Conservation (phyloP, 2,113 vertebrate genomes). For the Bambusicola thoracicus region DNA sequence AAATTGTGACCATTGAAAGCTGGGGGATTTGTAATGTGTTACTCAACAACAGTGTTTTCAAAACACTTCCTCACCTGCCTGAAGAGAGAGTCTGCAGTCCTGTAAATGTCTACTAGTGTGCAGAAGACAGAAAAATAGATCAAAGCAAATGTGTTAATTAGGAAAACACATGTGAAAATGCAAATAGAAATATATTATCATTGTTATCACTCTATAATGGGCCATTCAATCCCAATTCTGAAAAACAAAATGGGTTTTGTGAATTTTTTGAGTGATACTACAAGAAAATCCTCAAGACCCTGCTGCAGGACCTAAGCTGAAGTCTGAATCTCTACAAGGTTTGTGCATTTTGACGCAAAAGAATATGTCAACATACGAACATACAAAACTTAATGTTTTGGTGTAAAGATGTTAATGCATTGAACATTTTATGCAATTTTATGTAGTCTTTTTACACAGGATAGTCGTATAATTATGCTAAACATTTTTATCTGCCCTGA, state of each 20-base stretch:
- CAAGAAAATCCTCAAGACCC: background rate
- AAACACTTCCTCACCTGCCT: background rate
- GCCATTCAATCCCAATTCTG: background rate
- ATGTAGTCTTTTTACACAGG: background rate
- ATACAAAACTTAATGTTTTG: background rate
- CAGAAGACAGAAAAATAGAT: background rate
- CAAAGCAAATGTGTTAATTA: background rate
- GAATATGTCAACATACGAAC: background rate
- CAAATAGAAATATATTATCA: background rate
- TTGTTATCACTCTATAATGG: background rate
- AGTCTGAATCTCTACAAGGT: background rate
- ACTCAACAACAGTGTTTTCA: background rate
- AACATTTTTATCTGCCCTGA: slow-evolving; percentile 1
- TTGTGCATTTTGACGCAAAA: background rate
- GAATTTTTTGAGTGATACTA: background rate
- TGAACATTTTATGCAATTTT: background rate
- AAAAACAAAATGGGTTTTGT: background rate
- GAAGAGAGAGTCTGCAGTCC: background rate
- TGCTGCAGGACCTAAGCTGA: background rate
- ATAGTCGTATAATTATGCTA: slow-evolving; percentile 11
- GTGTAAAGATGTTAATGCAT: background rate
- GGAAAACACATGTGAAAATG: background rate
- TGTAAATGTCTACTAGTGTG: background rate
- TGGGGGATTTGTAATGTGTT: background rate
- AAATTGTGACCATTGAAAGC: background rate